These are phyloP conservation scores for Tapirus terrestris DNA, from an alignment of 2,113 vertebrate genomes.

Conservation along the genomic window DNA sequence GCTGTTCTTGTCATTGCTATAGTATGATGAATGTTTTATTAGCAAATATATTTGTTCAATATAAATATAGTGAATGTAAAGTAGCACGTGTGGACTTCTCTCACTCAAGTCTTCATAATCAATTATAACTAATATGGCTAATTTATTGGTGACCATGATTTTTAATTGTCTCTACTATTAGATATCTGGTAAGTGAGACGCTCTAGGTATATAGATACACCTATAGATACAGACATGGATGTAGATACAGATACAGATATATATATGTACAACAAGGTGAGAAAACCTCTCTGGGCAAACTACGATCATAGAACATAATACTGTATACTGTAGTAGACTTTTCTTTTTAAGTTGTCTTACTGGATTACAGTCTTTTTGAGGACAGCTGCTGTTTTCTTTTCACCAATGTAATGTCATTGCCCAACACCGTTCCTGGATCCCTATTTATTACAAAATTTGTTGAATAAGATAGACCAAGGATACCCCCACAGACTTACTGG, in stretches of 20 bases:
- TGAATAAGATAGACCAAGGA: neutral
- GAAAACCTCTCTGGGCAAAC: neutral
- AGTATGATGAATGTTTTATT: neutral
- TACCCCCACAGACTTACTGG: neutral
- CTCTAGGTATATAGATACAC: neutral
- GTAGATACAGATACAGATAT: neutral
- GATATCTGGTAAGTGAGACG: neutral
- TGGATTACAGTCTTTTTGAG: neutral
- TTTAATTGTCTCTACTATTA: neutral
- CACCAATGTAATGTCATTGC: neutral
- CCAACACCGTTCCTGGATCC: neutral
- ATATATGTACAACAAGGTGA: neutral
- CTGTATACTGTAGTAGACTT: neutral
- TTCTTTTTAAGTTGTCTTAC: neutral
- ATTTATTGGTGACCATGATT: neutral
- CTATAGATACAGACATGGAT: neutral
- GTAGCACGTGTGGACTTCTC: neutral
- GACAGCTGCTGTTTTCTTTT: neutral
- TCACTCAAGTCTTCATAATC: neutral
- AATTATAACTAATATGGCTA: neutral
- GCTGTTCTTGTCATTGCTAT: neutral
- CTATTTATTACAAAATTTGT: neutral
- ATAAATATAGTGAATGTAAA: neutral
- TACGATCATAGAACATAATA: neutral
- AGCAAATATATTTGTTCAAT: neutral